Evolutionary conservation across 2,113 vertebrate genomes (phyloP).

Genomic region (Odontesthes bonariensis): DNA sequence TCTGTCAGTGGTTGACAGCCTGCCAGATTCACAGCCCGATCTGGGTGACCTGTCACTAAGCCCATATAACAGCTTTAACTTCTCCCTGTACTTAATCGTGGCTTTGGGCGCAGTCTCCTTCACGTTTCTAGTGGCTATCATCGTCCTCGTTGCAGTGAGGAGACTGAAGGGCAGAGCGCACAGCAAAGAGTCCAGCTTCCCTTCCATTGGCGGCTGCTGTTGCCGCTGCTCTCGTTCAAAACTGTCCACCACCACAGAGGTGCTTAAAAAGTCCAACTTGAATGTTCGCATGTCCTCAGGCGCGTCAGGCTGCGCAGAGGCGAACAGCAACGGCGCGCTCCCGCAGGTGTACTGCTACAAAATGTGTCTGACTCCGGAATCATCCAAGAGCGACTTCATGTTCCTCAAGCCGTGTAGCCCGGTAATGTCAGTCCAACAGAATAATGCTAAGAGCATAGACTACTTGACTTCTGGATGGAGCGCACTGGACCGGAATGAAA

Average conservation of each 20-base stretch:
- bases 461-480: conserved; percentile 80
- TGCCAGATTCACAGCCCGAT: conserved; percentile 86
- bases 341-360: conserved; percentile 89
- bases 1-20: conserved; percentile 89
- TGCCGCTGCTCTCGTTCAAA: conserved; percentile 75
- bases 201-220: conserved; percentile 70
- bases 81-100: conserved; percentile 88
- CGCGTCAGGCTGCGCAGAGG: conserved; percentile 70
- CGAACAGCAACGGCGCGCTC: conserved; percentile 57
- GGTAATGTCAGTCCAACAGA: conserved; percentile 67
- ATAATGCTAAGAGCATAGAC: conserved; percentile 83
- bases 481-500: conserved; percentile 61
- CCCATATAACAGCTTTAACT: conserved; percentile 79
- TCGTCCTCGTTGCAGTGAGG: conserved; percentile 86
- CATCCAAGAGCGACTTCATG: conserved; percentile 91
- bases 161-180: conserved; percentile 77
- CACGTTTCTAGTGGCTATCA: conserved; percentile 88
- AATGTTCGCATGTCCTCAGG: conserved; percentile 72
- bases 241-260: conserved; percentile 64
- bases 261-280: conserved; percentile 85
- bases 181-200: conserved; percentile 66
- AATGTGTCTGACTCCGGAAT: conserved; percentile 88
- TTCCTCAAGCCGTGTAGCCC: conserved; percentile 90
- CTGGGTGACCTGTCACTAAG: conserved; percentile 84
- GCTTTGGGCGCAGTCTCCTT: conserved; percentile 88